These are phyloP conservation scores for Panonychus citri DNA, from an alignment of 1,140 invertebrate genomes.

Conservation along the genomic window DNA sequence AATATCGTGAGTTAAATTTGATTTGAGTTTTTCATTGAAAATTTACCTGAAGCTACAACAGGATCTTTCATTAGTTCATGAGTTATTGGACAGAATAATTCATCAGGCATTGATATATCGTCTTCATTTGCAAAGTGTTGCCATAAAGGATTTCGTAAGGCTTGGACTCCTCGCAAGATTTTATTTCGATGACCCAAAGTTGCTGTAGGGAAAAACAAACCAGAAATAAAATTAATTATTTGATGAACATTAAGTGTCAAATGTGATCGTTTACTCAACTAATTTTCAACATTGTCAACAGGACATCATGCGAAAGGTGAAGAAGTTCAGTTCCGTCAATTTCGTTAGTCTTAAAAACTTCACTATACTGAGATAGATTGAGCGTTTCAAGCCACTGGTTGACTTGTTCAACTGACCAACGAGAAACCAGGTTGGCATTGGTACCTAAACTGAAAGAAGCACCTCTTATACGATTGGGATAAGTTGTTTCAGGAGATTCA, in stretches of 20 bases:
- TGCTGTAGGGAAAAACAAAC: conserved; percentile 6
- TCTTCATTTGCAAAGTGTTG: conserved; percentile 11
- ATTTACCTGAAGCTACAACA: conserved; percentile 39
- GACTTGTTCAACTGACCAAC: conserved; percentile 36
- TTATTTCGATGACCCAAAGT: conserved; percentile 23
- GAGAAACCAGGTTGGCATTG: conserved; percentile 21
- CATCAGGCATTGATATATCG: conserved; percentile 21
- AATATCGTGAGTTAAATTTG: neutral
- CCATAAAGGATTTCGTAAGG: conserved; percentile 16
- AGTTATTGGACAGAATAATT: conserved; percentile 56
- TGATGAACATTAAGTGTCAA: neutral
- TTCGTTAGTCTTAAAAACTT: conserved; percentile 25
- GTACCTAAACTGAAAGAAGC: conserved; percentile 11
- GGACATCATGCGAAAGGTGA: conserved; percentile 27
- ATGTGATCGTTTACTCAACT: neutral
- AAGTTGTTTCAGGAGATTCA: neutral
- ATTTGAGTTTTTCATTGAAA: too few species aligned
- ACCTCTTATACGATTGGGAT: conserved; percentile 10
- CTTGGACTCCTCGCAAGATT: conserved; percentile 20
- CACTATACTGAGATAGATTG: conserved; percentile 27
- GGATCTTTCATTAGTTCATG: conserved; percentile 53
- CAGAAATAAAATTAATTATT: neutral
- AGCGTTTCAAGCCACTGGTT: conserved; percentile 35
- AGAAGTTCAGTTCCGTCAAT: conserved; percentile 36
- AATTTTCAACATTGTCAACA: conserved; percentile 29